Conservation (phyloP, 2,797 vertebrate genomes). For the Coregonus ussuriensis region DNA sequence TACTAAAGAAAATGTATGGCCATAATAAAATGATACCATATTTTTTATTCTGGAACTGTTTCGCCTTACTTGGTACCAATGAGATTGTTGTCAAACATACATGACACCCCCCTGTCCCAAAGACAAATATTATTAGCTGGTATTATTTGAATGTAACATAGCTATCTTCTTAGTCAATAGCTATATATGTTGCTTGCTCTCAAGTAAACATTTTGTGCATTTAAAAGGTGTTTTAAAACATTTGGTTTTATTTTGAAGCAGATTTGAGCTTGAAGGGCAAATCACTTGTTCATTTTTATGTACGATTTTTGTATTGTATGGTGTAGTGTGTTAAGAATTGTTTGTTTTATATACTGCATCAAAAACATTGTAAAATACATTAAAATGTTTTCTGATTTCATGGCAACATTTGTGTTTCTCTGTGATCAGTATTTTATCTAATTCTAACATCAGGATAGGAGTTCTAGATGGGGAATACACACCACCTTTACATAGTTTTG, state of each 20-base stretch:
- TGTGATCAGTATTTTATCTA: no score
- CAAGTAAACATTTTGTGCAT: slow-evolving; percentile 66
- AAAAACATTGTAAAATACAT: slow-evolving; percentile 55
- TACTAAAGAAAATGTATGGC: not conserved
- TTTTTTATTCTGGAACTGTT: not conserved
- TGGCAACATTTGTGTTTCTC: not conserved
- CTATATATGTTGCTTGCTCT: slow-evolving; percentile 82
- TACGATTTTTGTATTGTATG: slow-evolving; percentile 83
- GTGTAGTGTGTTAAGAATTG: slow-evolving; percentile 81
- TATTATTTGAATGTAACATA: not conserved
- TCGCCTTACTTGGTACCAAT: not conserved
- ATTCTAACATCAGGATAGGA: not conserved
- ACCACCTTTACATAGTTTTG: slow-evolving; percentile 31
- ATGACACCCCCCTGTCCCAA: not conserved
- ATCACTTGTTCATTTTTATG: slow-evolving; percentile 78
- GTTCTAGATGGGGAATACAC: not conserved
- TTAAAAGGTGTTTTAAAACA: slow-evolving; percentile 41
- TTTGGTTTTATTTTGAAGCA: slow-evolving; percentile 71
- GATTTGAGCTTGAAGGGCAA: slow-evolving; percentile 79
- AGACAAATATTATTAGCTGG: not conserved
- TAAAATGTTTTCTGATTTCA: slow-evolving; percentile 32
- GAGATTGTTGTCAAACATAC: not conserved
- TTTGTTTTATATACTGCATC: slow-evolving; percentile 84
- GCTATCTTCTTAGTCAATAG: not conserved
- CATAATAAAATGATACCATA: no score